Conservation (phyloP, 2,888 invertebrate species). For the Nephrocerus scutellatus region DNA sequence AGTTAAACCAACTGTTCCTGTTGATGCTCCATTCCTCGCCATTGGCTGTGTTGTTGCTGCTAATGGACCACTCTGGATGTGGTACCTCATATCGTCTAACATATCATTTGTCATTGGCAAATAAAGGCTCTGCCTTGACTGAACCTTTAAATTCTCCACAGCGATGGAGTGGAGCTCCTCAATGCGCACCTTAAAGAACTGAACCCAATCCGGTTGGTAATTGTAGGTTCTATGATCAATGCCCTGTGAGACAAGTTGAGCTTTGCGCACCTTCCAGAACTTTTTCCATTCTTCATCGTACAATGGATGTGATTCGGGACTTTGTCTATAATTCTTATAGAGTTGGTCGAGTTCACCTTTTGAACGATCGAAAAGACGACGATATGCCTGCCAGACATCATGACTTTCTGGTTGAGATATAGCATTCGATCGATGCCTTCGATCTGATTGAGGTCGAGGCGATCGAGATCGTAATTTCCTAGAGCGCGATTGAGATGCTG, state of each 20-base stretch:
- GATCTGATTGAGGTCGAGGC: slow-evolving; percentile 21
- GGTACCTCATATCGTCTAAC: slow-evolving; percentile 56
- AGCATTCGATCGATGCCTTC: slow-evolving; percentile 26
- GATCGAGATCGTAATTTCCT: slow-evolving; percentile 16
- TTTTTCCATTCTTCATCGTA: slow-evolving; percentile 84
- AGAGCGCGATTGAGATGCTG: slow-evolving; percentile 18
- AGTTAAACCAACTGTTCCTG: too few relatives aligned
- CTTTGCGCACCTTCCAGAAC: slow-evolving; percentile 77
- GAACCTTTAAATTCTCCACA: slow-evolving; percentile 48
- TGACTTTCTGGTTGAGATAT: slow-evolving; percentile 34
- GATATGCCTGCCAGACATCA: slow-evolving; percentile 42
- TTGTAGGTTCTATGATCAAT: slow-evolving; percentile 67
- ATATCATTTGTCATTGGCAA: slow-evolving; percentile 49
- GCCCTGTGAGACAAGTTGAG: slow-evolving; percentile 53
- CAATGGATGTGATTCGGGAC: slow-evolving; percentile 77
- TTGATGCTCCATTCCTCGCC: too few relatives aligned
- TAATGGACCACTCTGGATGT: too few relatives aligned
- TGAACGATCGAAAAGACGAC: slow-evolving; percentile 36
- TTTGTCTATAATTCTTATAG: slow-evolving; percentile 52
- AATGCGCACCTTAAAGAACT: slow-evolving; percentile 73
- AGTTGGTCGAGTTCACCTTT: slow-evolving; percentile 48
- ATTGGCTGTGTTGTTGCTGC: too few relatives aligned
- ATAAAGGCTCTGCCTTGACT: slow-evolving; percentile 32
- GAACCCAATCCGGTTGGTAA: slow-evolving; percentile 81
- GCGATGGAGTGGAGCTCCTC: slow-evolving; percentile 67